Evolutionary conservation across 2,113 vertebrate genomes (phyloP).

Genomic region (Origma solitaria): DNA sequence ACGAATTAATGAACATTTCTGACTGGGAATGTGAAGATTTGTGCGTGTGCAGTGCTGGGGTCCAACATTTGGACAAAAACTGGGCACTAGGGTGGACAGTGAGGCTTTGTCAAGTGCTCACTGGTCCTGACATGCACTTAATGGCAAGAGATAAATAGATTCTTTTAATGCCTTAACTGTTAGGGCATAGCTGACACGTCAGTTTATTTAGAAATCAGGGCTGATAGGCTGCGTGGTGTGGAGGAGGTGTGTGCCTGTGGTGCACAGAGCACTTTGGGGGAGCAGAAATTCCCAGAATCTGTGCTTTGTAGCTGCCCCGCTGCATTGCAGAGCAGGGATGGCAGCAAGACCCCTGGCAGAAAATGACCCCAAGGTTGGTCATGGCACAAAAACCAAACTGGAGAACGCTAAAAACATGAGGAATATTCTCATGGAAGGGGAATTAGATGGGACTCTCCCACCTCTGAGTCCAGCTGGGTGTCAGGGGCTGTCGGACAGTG

Average conservation of each 20-base stretch:
- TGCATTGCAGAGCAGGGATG: not conserved
- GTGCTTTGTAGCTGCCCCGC: not conserved
- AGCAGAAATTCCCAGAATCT: not conserved
- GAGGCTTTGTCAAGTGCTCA: not conserved
- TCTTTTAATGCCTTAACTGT: conserved; percentile 51
- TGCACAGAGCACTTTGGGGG: not conserved
- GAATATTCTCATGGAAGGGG: not conserved
- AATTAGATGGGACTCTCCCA: not conserved
- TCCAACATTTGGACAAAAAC: not conserved
- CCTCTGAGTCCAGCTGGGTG: not conserved
- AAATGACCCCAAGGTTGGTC: not conserved
- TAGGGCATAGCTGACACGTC: conserved; percentile 29
- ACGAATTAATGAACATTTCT: not conserved
- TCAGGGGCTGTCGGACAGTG: not conserved
- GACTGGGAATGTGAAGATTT: not conserved
- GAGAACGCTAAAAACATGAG: not conserved
- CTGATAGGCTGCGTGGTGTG: not conserved
- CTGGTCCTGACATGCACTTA: conserved; percentile 35
- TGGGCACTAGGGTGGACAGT: conserved; percentile 13
- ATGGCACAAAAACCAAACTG: not conserved
- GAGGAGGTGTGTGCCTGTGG: not conserved
- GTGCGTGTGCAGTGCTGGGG: not conserved
- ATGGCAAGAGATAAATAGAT: conserved; percentile 53
- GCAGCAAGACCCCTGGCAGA: not conserved
- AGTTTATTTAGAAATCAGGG: conserved; percentile 12